These are phyloP conservation scores for Drosophila mimica DNA, from an alignment of 2,888 invertebrate genomes.

Conservation along the genomic window DNA sequence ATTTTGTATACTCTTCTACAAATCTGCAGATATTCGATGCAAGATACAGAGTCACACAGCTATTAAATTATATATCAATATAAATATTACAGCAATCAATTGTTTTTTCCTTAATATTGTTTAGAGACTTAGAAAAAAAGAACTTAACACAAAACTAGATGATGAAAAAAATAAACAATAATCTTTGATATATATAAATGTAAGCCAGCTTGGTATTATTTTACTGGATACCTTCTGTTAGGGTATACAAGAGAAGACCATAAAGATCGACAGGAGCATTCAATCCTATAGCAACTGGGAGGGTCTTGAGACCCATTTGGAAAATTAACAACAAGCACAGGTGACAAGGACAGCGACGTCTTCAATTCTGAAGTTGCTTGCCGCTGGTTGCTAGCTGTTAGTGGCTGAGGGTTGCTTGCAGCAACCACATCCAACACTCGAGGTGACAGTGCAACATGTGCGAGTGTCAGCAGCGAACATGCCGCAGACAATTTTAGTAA, in stretches of 20 bases:
- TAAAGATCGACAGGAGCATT: constrained; percentile 44
- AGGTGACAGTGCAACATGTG: constrained; percentile 78
- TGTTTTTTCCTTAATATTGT: too few species aligned
- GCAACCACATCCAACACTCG: constrained; percentile 51
- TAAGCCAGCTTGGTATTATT: not conserved
- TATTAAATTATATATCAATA: too few species aligned
- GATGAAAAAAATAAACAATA: not conserved
- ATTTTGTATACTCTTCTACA: not conserved
- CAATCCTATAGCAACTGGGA: constrained; percentile 20
- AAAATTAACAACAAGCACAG: constrained; percentile 77
- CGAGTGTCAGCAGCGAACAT: constrained; percentile 51
- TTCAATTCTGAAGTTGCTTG: constrained; percentile 19
- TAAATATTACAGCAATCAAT: too few species aligned
- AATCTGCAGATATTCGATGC: not conserved
- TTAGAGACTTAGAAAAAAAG: too few species aligned
- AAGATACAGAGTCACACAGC: not conserved
- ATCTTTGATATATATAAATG: not conserved
- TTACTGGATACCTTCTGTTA: not conserved
- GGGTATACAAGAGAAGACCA: constrained; percentile 19
- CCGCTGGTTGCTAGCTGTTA: constrained; percentile 1
- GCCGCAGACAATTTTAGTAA: constrained; percentile 76
- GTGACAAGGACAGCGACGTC: constrained; percentile 41
- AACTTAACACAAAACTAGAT: too few species aligned
- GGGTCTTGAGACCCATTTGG: constrained; percentile 67
- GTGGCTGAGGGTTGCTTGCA: constrained; percentile 8